These are phyloP conservation scores for Eurosta solidaginis DNA, from an alignment of 1,140 invertebrate genomes.

Conservation along the genomic window DNA sequence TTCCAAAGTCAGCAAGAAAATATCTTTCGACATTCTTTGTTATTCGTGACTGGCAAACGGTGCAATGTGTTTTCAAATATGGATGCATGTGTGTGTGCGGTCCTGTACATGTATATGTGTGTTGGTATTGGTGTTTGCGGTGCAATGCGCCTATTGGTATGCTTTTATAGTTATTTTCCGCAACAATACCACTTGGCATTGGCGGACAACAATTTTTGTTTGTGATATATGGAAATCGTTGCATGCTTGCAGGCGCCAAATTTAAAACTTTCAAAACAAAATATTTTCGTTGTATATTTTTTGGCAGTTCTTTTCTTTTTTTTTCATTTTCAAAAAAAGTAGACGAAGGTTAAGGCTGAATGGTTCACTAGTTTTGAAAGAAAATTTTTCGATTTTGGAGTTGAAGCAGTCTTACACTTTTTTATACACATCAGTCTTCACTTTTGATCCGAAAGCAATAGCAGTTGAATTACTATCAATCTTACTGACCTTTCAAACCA, in stretches of 20 bases:
- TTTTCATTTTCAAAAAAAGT: background rate
- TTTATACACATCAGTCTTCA: no score
- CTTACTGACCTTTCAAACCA: no score
- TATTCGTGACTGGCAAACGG: background rate
- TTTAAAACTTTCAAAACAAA: background rate
- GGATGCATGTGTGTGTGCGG: background rate
- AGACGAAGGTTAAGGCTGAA: background rate
- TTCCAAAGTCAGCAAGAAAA: conserved; percentile 7
- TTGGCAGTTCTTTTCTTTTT: background rate
- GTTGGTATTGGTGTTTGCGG: no score
- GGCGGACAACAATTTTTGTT: background rate
- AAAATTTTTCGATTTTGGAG: no score
- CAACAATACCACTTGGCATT: background rate
- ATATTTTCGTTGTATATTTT: background rate
- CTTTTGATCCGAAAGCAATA: no score
- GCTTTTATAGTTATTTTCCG: background rate
- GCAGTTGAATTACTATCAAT: no score
- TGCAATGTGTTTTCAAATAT: no score
- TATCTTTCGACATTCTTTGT: conserved; percentile 26
- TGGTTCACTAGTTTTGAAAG: no score
- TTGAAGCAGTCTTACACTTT: no score
- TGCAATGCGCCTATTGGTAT: background rate
- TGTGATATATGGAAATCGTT: background rate
- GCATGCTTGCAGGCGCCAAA: conserved; percentile 19
- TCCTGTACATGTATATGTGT: no score